Evolutionary conservation across 2,797 vertebrate species (phyloP).

Genomic region (Chromis chromis): DNA sequence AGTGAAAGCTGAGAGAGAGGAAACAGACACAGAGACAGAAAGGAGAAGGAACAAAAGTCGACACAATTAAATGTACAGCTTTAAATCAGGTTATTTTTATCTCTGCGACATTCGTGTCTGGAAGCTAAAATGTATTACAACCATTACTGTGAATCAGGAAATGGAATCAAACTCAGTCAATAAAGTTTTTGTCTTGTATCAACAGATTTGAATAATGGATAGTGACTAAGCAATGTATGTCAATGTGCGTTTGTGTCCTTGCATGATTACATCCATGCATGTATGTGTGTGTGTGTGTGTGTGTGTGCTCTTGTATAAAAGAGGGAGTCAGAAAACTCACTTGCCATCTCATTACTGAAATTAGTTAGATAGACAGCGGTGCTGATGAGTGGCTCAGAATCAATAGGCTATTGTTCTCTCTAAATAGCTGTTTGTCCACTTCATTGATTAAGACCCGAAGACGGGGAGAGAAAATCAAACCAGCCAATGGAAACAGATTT

Average conservation of each 20-base stretch:
- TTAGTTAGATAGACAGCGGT: constrained; percentile 75
- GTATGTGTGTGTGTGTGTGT: constrained; percentile 1
- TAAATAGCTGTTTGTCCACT: constrained; percentile 84
- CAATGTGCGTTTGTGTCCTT: constrained; percentile 34
- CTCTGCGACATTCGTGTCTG: constrained; percentile 7
- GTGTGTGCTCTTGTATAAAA: not conserved
- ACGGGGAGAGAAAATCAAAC: constrained; percentile 79
- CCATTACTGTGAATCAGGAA: constrained; percentile 31
- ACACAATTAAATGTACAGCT: constrained; percentile 40
- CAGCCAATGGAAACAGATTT: constrained; percentile 75
- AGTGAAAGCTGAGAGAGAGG: constrained; percentile 53
- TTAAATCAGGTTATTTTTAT: constrained; percentile 28
- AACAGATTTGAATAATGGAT: constrained; percentile 42
- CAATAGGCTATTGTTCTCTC: constrained; percentile 80
- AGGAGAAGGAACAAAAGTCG: constrained; percentile 21
- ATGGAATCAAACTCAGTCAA: constrained; percentile 46
- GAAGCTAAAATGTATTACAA: constrained; percentile 24
- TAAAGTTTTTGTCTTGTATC: constrained; percentile 38
- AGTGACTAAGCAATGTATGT: constrained; percentile 28
- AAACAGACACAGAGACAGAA: constrained; percentile 24
- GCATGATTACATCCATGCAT: not conserved
- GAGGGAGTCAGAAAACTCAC: constrained; percentile 63
- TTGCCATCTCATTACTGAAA: constrained; percentile 75
- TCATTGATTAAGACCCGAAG: constrained; percentile 79
- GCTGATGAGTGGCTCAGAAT: constrained; percentile 77